Conservation (phyloP, 2,113 vertebrate species). For the Albula goreensis region DNA sequence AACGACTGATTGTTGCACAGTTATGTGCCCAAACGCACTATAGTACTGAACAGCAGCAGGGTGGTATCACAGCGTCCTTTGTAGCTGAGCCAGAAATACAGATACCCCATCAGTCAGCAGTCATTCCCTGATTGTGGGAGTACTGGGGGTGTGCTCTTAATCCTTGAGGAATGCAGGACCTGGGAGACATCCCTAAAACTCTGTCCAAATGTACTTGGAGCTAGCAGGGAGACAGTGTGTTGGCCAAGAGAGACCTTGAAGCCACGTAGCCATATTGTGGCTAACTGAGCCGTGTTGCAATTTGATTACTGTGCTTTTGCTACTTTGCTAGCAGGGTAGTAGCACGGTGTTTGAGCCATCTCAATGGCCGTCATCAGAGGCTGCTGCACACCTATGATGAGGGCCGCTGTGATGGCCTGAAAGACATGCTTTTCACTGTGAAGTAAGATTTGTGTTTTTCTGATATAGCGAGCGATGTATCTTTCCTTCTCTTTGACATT, state of each 20-base stretch:
- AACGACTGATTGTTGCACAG: too few relatives aligned
- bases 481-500: too few relatives aligned
- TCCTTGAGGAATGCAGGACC: neutral
- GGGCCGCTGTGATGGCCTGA: too few relatives aligned
- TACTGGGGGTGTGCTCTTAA: neutral
- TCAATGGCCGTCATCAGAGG: too few relatives aligned
- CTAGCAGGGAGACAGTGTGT: neutral
- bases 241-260: neutral
- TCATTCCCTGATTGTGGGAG: neutral
- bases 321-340: too few relatives aligned
- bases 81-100: neutral
- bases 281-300: too few relatives aligned
- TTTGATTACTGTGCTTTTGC: too few relatives aligned
- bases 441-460: too few relatives aligned
- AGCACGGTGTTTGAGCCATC: too few relatives aligned
- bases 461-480: too few relatives aligned
- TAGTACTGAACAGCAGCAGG: neutral
- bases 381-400: too few relatives aligned
- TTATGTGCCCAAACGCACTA: neutral
- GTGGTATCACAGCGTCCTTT: neutral
- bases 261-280: neutral
- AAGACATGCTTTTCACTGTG: too few relatives aligned
- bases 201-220: neutral
- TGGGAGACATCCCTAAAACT: neutral
- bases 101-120: neutral